Base-by-base conservation (phyloP, 2,888 invertebrate genomes). In the Autographa pulchrina region DNA sequence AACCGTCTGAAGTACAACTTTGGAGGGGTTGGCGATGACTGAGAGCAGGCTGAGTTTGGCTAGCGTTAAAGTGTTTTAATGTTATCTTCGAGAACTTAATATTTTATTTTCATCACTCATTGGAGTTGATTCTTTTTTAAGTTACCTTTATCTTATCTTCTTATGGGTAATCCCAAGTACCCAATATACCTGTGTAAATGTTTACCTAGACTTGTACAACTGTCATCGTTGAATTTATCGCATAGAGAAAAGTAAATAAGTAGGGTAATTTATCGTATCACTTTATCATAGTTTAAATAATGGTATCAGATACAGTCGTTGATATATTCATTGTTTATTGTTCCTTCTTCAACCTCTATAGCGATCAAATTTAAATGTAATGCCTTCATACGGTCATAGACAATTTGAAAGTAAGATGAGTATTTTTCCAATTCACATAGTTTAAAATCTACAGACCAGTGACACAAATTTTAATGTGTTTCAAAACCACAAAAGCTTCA, bases 231-330 rank as follows among this genome's bases (percentile, higher is more conserved):
- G 54, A 25, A 20, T 13, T 11, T 56, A 56, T 20, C 20, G 13
- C 25, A 56, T 25, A n/a, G n/a, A n/a, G n/a, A n/a, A n/a, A n/a
- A n/a, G n/a, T n/a, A n/a, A n/a, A n/a, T n/a, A n/a, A n/a, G n/a
- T n/a, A n/a, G n/a, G n/a, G n/a, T n/a, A n/a, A n/a, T n/a, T n/a
- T n/a, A 56, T 20, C 20, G 13, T 56, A 56, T 25, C 3, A 56
- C 14, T 20, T 56, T 56, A 56, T 56, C 54, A 56, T 25, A 56
- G 54, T 56, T 56, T 56, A 56, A 56, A 56, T 56, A 56, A 56
- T 20, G 14, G 13, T 56, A 56, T 56, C 54, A 56, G n/a, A 14
- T 43, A 14, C 43, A 48, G 7, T 48, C n/a, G 48, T 48, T 48
- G 48, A 48, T n/a, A 48, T 48, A 48, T 48, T 48, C 48, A 56